phyloP scores from a whole-genome alignment of 2,797 vertebrate species.

The Chrysocyon brachyurus region DNA sequence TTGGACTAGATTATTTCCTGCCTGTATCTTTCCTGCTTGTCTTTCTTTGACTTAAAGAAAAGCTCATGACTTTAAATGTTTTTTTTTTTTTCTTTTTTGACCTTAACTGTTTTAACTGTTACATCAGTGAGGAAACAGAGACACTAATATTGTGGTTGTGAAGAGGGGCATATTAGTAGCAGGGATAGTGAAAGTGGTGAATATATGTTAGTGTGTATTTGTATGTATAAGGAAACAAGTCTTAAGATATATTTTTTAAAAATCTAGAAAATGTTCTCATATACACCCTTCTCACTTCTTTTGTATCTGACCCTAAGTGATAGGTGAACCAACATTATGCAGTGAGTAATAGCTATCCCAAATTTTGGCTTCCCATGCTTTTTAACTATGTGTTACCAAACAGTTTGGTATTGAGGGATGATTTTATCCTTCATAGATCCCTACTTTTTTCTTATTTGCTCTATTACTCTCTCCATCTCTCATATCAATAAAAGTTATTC shows the following conservation, averaged over 20 bases:
- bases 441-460: neutral
- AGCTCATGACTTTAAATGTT: neutral
- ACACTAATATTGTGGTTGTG: neutral
- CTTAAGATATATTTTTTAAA: neutral
- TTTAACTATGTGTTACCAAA: neutral
- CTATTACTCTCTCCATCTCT: neutral
- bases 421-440: neutral
- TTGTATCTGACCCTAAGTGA: neutral
- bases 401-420: neutral
- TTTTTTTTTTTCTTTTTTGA: neutral
- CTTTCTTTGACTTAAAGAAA: conserved; percentile 44
- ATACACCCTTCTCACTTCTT: neutral
- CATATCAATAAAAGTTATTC: neutral
- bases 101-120: neutral
- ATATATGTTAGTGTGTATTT: neutral
- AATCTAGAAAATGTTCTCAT: neutral
- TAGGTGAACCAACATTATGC: neutral
- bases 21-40: neutral
- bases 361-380: neutral
- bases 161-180: neutral
- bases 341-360: neutral
- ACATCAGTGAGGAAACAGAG: conserved; percentile 17
- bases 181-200: neutral
- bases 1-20: neutral
- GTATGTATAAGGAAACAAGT: neutral